Evolutionary conservation across 2,888 invertebrate genomes (phyloP).

Genomic region (Hirtodrosophila cameraria): DNA sequence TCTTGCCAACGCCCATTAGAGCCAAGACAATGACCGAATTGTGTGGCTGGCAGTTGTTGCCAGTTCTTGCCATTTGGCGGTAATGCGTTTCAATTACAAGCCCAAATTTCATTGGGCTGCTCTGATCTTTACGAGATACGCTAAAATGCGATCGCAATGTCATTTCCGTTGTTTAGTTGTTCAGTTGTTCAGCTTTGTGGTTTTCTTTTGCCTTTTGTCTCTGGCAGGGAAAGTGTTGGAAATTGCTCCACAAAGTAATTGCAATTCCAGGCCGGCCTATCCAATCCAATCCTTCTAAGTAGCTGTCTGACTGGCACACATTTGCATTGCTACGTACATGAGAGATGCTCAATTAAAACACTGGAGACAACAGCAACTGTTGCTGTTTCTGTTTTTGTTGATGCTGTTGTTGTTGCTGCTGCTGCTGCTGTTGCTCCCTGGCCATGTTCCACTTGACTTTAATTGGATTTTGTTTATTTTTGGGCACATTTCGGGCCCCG

Average conservation of each 20-base stretch:
- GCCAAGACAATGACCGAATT: slow-evolving; percentile 27
- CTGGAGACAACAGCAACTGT: slow-evolving; percentile 30
- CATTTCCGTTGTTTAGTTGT: neutral
- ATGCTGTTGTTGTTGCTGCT: slow-evolving; percentile 10
- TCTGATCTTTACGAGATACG: slow-evolving; percentile 57
- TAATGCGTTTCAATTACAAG: slow-evolving; percentile 75
- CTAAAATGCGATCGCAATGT: slow-evolving; percentile 24
- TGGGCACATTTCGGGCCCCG: slow-evolving; percentile 67
- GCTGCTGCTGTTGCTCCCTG: slow-evolving; percentile 42
- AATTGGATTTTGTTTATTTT: slow-evolving; percentile 77
- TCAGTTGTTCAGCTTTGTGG: neutral
- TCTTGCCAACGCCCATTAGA: slow-evolving; percentile 66
- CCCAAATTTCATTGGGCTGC: slow-evolving; percentile 63
- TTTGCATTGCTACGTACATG: slow-evolving; percentile 58
- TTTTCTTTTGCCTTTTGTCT: slow-evolving; percentile 7
- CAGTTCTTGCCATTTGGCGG: slow-evolving; percentile 43
- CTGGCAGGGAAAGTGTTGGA: slow-evolving; percentile 67
- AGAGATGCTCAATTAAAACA: slow-evolving; percentile 70
- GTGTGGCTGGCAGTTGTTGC: slow-evolving; percentile 18
- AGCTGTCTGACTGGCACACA: slow-evolving; percentile 58
- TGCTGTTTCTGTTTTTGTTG: neutral
- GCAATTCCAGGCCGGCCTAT: slow-evolving; percentile 27
- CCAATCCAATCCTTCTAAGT: slow-evolving; percentile 56
- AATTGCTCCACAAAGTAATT: slow-evolving; percentile 69
- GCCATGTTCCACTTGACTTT: slow-evolving; percentile 72